Evolutionary conservation across 2,113 vertebrate species (phyloP).

Genomic region (Rhabdornis inornatus): DNA sequence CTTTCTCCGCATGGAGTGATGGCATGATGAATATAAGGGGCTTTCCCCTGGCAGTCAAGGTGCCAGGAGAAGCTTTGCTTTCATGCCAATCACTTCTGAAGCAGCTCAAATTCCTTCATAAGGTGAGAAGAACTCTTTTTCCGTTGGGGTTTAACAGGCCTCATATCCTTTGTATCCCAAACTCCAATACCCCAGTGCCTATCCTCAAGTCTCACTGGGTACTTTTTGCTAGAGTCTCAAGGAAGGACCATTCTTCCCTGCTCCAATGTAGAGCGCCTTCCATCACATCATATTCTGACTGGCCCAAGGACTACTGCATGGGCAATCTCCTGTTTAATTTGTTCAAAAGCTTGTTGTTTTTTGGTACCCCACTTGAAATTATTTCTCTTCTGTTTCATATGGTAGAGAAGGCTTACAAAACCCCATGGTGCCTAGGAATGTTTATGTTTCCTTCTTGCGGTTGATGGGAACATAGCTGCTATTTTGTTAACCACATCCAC

Average conservation of each 20-base stretch:
- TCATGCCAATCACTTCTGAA: neutral
- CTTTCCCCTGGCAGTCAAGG: neutral
- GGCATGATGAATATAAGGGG: neutral
- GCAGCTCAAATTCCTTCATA: neutral
- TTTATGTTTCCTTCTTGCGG: neutral
- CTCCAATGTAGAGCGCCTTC: rapidly evolving
- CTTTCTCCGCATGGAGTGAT: neutral
- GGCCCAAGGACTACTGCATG: neutral
- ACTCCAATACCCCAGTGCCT: neutral
- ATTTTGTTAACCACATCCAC: neutral
- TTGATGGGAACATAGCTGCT: neutral
- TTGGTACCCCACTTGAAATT: neutral
- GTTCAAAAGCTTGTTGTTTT: neutral
- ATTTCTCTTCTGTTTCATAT: neutral
- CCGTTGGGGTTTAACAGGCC: too few species aligned
- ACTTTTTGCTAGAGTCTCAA: neutral
- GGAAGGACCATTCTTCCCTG: neutral
- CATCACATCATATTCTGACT: neutral
- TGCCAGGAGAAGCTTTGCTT: neutral
- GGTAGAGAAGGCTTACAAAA: neutral
- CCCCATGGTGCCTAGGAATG: neutral
- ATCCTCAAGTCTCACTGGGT: neutral
- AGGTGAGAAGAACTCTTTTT: neutral
- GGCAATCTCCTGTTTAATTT: neutral
- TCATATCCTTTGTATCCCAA: neutral